Percentiles rank a stretch among this genome's conserved stretches.
Evolutionary conservation across 1,140 invertebrate species (phyloP).

Genomic region (Drosophila triauraria): DNA sequence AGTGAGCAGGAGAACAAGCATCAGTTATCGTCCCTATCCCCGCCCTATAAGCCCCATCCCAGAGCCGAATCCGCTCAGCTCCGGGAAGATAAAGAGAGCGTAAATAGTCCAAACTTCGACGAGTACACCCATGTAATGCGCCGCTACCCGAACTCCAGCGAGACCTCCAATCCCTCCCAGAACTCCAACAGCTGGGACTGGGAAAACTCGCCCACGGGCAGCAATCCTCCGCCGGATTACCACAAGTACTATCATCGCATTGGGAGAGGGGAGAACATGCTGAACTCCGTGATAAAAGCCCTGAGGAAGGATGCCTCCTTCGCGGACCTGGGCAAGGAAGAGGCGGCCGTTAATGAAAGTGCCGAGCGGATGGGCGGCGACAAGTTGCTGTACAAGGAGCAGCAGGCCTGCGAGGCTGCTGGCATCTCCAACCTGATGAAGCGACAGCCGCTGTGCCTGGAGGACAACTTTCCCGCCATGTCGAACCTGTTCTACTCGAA

Average conservation of each 20-base stretch:
- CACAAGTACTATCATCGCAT: constrained; percentile 66
- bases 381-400: constrained; percentile 68
- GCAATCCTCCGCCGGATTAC: constrained; percentile 33
- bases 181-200: constrained; percentile 75
- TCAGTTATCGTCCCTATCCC: constrained; percentile 54
- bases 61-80: constrained; percentile 35
- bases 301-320: constrained; percentile 66
- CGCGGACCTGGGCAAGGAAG: constrained; percentile 62
- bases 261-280: constrained; percentile 62
- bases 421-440: constrained; percentile 59
- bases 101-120: constrained; percentile 58
- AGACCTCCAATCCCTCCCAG: constrained; percentile 72
- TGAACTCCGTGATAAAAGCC: constrained; percentile 75
- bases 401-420: constrained; percentile 55
- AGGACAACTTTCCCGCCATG: constrained; percentile 41
- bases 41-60: constrained; percentile 52
- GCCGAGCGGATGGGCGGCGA: constrained; percentile 53
- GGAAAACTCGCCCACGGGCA: constrained; percentile 54
- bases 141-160: constrained; percentile 71
- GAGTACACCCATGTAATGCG: constrained; percentile 58
- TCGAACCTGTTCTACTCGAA: constrained; percentile 50
- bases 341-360: constrained; percentile 57
- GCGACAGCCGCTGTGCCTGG: constrained; percentile 59
- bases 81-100: constrained; percentile 54
- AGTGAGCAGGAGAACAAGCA: constrained; percentile 65